Base-by-base conservation (phyloP, 2,888 invertebrate species). In the Brachyopa scutellaris region DNA sequence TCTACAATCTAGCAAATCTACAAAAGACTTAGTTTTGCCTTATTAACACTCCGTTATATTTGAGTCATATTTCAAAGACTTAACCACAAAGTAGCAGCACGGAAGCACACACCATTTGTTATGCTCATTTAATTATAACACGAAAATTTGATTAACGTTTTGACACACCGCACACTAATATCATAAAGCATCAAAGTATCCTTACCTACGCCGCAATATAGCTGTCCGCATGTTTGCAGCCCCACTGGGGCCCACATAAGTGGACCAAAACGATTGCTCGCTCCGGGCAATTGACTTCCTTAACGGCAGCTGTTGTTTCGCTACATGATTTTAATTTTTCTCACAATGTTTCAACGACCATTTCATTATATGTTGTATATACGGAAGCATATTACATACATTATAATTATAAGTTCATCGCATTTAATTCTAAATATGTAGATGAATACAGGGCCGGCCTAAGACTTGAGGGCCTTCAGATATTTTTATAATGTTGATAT, bases 321-420 rank as follows among this genome's bases (percentile, higher is more conserved):
- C 67, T 33, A 67, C 61, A 67, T 76, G 26, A 76, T 61, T 67
- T 53, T 40, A 76, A 67, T 76, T 76, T 61, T 59, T 21, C 55
- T n/a, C 76, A 61, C 42, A 76, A 67, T 53, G 66, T 67, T 53
- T 33, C 13, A 53, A 53, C 67, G 42, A 29, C n/a, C n/a, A n/a
- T n/a, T 62, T 55, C 47, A 29, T 19, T 38, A 55, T 55, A 55
- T 36, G 40, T 62, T 11, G 26, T 19, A 53, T 55, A 21, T 33
- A n/a, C n/a, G n/a, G n/a, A n/a, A n/a, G n/a, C n/a, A n/a, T n/a
- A n/a, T n/a, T n/a, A n/a, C n/a, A n/a, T n/a, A n/a, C n/a, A n/a
- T n/a, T n/a, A n/a, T n/a, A n/a, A n/a, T n/a, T n/a, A n/a, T n/a
- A n/a, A n/a, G n/a, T n/a, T n/a, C n/a, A n/a, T n/a, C n/a, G n/a